Conservation (phyloP, 2,888 invertebrate genomes). For the Alloplasta piceator region DNA sequence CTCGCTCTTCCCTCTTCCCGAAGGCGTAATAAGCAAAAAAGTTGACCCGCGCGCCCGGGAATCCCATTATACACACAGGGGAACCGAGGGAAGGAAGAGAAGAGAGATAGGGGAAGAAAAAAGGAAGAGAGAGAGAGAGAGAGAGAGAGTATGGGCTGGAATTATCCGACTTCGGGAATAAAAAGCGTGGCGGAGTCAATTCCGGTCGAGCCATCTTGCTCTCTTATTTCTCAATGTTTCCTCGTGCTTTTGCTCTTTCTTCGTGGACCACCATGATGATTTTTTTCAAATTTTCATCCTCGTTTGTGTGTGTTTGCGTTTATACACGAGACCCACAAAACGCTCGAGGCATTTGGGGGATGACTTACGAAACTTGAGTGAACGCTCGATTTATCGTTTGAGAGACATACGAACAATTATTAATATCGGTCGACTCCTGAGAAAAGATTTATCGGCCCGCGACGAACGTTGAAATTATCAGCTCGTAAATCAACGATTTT, state of each 20-base stretch:
- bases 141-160: constrained; percentile 46
- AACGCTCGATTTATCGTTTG: constrained; percentile 25
- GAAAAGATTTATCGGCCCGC: constrained; percentile 34
- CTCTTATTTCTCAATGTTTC: constrained; percentile 36
- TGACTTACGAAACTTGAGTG: constrained; percentile 32
- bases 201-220: constrained; percentile 58
- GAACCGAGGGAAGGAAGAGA: constrained; percentile 58
- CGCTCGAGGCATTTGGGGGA: constrained; percentile 11
- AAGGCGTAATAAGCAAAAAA: constrained; percentile 77
- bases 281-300: constrained; percentile 7
- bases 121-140: neutral
- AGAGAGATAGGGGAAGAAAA: constrained; percentile 71
- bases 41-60: constrained; percentile 68
- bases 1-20: constrained; percentile 57
- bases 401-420: neutral
- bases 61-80: constrained; percentile 73
- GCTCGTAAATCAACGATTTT: constrained; percentile 24
- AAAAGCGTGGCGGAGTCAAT: constrained; percentile 80
- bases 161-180: constrained; percentile 76
- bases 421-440: neutral
- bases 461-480: constrained; percentile 32
- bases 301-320: constrained; percentile 1
- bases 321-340: neutral
- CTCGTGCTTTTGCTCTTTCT: constrained; percentile 20
- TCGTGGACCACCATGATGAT: constrained; percentile 46